phyloP scores from a whole-genome alignment of 2,888 invertebrate genomes.

The Nomada ferruginata region DNA sequence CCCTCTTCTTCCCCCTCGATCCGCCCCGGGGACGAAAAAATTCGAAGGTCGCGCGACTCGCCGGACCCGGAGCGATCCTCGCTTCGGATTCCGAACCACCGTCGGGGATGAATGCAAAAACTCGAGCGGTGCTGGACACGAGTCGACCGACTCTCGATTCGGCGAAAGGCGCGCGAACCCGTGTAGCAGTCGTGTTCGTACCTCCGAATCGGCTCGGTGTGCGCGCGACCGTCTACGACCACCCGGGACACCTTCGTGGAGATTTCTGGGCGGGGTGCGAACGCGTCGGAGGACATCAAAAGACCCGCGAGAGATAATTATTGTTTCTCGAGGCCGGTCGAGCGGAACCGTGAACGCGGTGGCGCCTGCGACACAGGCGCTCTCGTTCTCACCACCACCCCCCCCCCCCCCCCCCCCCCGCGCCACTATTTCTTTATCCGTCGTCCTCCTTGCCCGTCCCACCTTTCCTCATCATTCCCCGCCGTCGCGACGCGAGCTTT shows the following conservation, averaged over 20 bases:
- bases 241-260: conserved; percentile 76
- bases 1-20: background rate
- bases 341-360: conserved; percentile 74
- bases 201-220: conserved; percentile 16
- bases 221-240: conserved; percentile 67
- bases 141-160: conserved; percentile 24
- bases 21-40: conserved; percentile 8
- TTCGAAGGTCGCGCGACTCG: conserved; percentile 27
- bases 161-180: conserved; percentile 22
- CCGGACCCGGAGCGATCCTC: background rate
- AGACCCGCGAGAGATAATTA: conserved; percentile 81
- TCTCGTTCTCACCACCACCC: conserved; percentile 79
- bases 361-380: conserved; percentile 81
- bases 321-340: conserved; percentile 80
- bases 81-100: conserved; percentile 19
- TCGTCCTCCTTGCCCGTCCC: background rate
- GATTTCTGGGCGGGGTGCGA: conserved; percentile 80
- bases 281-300: conserved; percentile 82
- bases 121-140: conserved; percentile 25
- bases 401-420: conserved; percentile 64
- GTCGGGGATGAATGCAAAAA: conserved; percentile 40
- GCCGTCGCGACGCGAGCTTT: conserved; percentile 40
- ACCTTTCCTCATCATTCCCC: background rate
- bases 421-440: background rate
- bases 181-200: conserved; percentile 16